phyloP scores from a whole-genome alignment of 2,888 invertebrate species.

The Micoletzkya japonica region DNA sequence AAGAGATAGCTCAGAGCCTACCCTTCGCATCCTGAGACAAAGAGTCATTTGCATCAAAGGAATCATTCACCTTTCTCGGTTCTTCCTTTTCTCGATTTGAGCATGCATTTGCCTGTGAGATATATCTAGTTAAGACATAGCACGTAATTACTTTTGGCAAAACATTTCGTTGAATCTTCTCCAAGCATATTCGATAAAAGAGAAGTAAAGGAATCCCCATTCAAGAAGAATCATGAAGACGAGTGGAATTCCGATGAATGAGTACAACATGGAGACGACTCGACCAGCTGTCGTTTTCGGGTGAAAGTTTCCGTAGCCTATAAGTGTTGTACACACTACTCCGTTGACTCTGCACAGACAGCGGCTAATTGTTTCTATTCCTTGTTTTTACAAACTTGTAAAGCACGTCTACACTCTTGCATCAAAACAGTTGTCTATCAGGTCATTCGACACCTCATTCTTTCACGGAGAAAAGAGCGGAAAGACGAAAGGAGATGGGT shows the following conservation, averaged over 20 bases:
- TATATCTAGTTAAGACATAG: background rate
- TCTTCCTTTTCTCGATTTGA: slow-evolving; percentile 11
- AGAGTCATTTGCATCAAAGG: background rate
- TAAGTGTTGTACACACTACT: too few relatives aligned
- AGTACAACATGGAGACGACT: slow-evolving; percentile 52
- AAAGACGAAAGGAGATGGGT: background rate
- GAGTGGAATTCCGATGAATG: slow-evolving; percentile 49
- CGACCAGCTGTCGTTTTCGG: slow-evolving; percentile 46
- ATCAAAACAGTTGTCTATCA: background rate
- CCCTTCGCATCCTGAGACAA: slow-evolving; percentile 37
- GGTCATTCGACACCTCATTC: background rate
- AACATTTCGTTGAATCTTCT: slow-evolving; percentile 46
- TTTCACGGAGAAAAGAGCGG: background rate
- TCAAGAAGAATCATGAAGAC: slow-evolving; percentile 51
- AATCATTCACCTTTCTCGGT: slow-evolving; percentile 9
- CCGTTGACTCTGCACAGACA: too few relatives aligned
- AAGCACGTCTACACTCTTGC: too few relatives aligned
- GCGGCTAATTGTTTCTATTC: too few relatives aligned
- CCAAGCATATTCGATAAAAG: slow-evolving; percentile 51
- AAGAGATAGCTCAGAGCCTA: slow-evolving; percentile 48
- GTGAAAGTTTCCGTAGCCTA: slow-evolving; percentile 51
- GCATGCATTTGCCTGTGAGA: slow-evolving; percentile 20
- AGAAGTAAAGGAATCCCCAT: slow-evolving; percentile 53
- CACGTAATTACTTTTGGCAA: slow-evolving; percentile 41
- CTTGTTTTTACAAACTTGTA: too few relatives aligned